A percentile compares a stretch with the other conserved stretches of the same genome.
Evolutionary conservation across 2,113 vertebrate genomes (phyloP).

Genomic region (Miniopterus natalensis): DNA sequence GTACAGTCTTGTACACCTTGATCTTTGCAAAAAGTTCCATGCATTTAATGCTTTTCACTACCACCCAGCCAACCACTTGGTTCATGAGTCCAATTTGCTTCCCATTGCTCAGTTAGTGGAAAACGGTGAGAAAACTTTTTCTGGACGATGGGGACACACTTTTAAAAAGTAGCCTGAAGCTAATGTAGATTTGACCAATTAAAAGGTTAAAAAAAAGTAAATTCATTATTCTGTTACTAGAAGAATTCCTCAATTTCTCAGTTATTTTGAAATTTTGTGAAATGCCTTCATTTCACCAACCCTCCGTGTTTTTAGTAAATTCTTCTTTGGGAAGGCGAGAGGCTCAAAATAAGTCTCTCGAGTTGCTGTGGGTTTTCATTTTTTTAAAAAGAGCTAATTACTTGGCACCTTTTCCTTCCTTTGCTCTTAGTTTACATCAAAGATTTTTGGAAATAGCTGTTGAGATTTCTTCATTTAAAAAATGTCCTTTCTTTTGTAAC

Average conservation of each 20-base stretch:
- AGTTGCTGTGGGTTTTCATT: not conserved
- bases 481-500: not conserved
- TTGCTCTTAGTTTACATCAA: constrained; percentile 20
- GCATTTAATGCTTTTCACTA: not conserved
- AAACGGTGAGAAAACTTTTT: not conserved
- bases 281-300: not conserved
- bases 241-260: not conserved
- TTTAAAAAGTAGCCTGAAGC: not conserved
- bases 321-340: not conserved
- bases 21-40: not conserved
- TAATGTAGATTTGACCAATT: not conserved
- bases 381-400: not conserved
- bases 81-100: not conserved
- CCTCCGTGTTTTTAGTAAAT: not conserved
- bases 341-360: not conserved
- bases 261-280: constrained; percentile 23
- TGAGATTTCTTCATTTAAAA: constrained; percentile 18
- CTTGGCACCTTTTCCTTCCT: not conserved
- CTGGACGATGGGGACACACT: not conserved
- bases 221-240: not conserved
- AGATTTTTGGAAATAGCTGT: not conserved
- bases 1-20: not conserved
- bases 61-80: not conserved
- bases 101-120: not conserved
- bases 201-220: not conserved